Evolutionary conservation across 35 echinoderm and acorn worm species (phyloP).

Genomic region (Ptychodera flava): DNA sequence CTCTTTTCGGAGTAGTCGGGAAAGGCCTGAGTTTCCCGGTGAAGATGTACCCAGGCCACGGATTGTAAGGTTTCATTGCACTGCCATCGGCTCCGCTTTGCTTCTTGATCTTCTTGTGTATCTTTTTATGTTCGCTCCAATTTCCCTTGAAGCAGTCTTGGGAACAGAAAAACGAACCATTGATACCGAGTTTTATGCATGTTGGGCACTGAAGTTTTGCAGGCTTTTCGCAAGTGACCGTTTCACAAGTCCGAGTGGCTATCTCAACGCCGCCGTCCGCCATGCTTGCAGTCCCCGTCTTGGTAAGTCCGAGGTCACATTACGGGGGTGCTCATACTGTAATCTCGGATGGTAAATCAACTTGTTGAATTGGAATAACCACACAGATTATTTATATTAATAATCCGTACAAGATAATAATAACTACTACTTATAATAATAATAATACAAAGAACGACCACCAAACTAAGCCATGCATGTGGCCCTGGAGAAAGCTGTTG

Average conservation of each 20-base stretch:
- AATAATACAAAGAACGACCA: too few relatives aligned
- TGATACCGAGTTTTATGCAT: conserved; percentile 85
- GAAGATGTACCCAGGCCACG: conserved; percentile 59
- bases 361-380: too few relatives aligned
- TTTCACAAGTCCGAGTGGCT: conserved; percentile 45
- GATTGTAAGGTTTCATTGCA: conserved; percentile 11
- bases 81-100: background rate
- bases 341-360: too few relatives aligned
- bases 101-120: conserved; percentile 55
- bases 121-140: conserved; percentile 53
- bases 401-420: too few relatives aligned
- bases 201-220: conserved; percentile 88
- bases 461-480: too few relatives aligned
- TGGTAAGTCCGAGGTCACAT: too few relatives aligned
- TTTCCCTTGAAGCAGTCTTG: conserved; percentile 81
- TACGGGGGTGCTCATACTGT: too few relatives aligned
- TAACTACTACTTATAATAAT: too few relatives aligned
- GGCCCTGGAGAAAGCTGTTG: too few relatives aligned
- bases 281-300: too few relatives aligned
- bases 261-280: background rate
- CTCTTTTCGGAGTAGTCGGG: conserved; percentile 14
- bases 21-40: conserved; percentile 51
- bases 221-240: conserved; percentile 50
- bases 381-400: too few relatives aligned
- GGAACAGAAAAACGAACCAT: conserved; percentile 88